Evolutionary conservation across 1,140 invertebrate genomes (phyloP), one percentile per base, ranked within the genome.

Genomic region (Phortica variegata): DNA sequence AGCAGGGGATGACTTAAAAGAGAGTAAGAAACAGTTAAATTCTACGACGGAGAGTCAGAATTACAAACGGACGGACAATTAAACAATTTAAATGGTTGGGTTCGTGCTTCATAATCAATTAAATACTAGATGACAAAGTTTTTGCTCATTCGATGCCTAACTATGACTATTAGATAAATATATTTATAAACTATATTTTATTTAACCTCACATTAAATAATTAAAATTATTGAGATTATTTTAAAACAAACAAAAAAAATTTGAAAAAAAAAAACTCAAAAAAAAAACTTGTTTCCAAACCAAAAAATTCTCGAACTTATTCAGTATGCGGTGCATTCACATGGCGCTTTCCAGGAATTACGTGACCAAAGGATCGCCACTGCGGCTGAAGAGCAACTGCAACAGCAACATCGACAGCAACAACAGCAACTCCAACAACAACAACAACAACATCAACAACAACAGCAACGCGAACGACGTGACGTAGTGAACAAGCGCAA

Each of bases 281-380:
- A 43, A 34, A 15, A 34, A 40, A 54, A 31, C 16, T 38, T 42
- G 43, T 47, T 37, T 19, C 5, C 23, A 31, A 26, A 57, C 53
- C 41, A 50, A 48, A 49, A 47, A 54, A 50, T 47, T 57, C 47
- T 68, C 38, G 42, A 61, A 71, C 52, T 60, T 69, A 61, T 76
- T 56, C 60, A 77, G 73, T 76, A 57, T 76, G 73, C 69, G 68
- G 73, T 72, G 60, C 61, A 69, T 68, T 71, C 75, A 61, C 71
- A 75, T 75, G 66, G 71, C 61, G 66, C 75, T 57, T 77, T 77
- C 54, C 80, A 87, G 81, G 82, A 93, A 84, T 82, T 90, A 63
- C 86, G 90, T 83, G 88, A 93, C 68, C 87, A 91, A 65, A 86
- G 87, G 76, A 87, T 88, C 62, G 83, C 84, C 48, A 80, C 89